phyloP scores from a whole-genome alignment of 2,888 invertebrate genomes.

The Miltochrista miniata region DNA sequence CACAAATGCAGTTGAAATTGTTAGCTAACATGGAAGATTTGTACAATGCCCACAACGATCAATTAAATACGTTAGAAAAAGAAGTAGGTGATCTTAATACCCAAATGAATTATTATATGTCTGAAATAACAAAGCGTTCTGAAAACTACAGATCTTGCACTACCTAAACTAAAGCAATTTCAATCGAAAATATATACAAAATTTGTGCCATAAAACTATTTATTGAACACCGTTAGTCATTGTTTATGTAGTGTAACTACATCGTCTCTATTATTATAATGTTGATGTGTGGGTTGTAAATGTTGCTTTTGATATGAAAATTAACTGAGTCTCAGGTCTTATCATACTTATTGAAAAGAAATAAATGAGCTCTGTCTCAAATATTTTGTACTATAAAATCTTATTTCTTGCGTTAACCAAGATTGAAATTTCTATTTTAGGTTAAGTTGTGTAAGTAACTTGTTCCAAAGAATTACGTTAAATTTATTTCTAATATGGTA shows the following conservation, averaged over 20 bases:
- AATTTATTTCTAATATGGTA: conserved; percentile 25
- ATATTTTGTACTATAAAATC: neutral
- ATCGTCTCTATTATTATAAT: conserved; percentile 46
- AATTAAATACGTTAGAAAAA: conserved; percentile 82
- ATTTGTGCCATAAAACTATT: conserved; percentile 59
- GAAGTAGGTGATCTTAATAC: conserved; percentile 85
- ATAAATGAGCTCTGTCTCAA: neutral
- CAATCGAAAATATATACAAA: conserved; percentile 30
- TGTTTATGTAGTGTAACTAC: conserved; percentile 62
- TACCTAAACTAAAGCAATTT: conserved; percentile 46
- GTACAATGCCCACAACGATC: conserved; percentile 86
- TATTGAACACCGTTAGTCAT: conserved; percentile 46
- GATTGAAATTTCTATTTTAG: conserved; percentile 20
- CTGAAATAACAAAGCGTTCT: conserved; percentile 84
- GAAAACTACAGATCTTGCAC: conserved; percentile 85
- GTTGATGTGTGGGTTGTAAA: conserved; percentile 41
- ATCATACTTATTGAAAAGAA: conserved; percentile 10
- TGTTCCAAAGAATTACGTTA: conserved; percentile 50
- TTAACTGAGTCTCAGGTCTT: conserved; percentile 9
- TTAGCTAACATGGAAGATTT: conserved; percentile 88
- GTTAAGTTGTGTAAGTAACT: conserved; percentile 25
- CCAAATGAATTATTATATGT: conserved; percentile 86
- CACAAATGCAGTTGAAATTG: conserved; percentile 88
- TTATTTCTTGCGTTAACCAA: neutral
- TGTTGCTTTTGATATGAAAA: conserved; percentile 15